Base-by-base conservation (phyloP, 1,140 invertebrate species). In the Aphaenogaster rudis region DNA sequence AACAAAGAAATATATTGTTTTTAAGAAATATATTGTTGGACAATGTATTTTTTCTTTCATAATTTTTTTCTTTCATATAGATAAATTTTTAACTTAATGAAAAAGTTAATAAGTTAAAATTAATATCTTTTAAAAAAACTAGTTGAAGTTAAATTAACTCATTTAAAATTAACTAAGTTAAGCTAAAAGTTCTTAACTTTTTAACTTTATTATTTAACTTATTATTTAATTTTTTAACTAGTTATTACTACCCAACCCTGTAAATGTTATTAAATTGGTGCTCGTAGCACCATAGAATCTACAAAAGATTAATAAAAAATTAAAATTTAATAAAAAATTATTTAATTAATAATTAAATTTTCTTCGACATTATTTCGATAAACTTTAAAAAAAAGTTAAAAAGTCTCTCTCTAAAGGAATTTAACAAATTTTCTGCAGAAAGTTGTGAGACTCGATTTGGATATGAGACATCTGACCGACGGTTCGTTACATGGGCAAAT, bases 381-480 rank as follows among this genome's bases (percentile, higher is more conserved):
- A 48, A 21, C 6, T 33, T 71, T 50, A 39, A 42, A 21, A 13
- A 42, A 59, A 15, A n/a, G 15, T 28, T 17, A 13, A 8, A 77
- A 28, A 21, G 39, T 17, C 13, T 50, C 52, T 45, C 11, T 52
- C 13, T 80, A 2, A 3, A 36, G 2, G 13, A 50, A 80, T 80
- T 39, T 6, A 78, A 48, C 1, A n/a, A 54, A 28, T 76, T 79
- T 54, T 39, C 91, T 91, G 3, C 74, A 95, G 81, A 94, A 94
- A 92, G 89, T 28, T 42, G 67, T 95, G 3, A 89, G 45, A 15
- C 87, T 95, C 36, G 93, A 95, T 81, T 92, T 96, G 21, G 94
- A 95, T 74, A 94, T 95, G 93, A 94, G 92, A 52, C 71, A 92
- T 48, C 84, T 94, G 9, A 88, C 94, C 11, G 85, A 92, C 33